Evolutionary conservation across 2,113 vertebrate genomes (phyloP), one percentile per base, ranked within the genome.

Genomic region (Melanostigma gelatinosum): DNA sequence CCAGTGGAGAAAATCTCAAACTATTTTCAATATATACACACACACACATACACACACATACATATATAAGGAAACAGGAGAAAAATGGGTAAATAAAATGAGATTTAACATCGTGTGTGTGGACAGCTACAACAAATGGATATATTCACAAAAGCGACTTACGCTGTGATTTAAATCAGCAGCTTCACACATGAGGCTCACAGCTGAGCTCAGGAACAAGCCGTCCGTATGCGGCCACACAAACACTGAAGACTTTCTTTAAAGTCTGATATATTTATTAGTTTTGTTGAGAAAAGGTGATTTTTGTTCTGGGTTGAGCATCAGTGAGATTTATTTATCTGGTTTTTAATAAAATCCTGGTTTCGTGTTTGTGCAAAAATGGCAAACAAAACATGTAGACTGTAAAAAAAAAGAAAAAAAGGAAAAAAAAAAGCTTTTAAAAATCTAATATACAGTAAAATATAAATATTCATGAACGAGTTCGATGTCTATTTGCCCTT

Each of bases 231-330:
- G 52, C 60, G 36, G 68, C 50, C 70, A 85, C 74, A 68, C 0
- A 11, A 72, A 84, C 84, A 85, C 82, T 40, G 72, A 63, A 48
- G 46, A 87, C 63, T 50, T 62, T 38, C 62, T 20, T 34, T 52
- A 11, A 46, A 48, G 13, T 48, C 8, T 9, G 40, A 40, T 16
- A 6, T n/a, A 24, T 64, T 34, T n/a, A 24, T 15, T 18, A 8
- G 16, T n/a, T 69, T 36, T 20, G 65, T 67, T 50, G 20, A 36
- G 2, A 34, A 20, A 44, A 69, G 16, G 44, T 10, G 46, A 22
- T 3, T 44, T 20, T 75, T 18, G 1, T 27, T 29, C 1, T 46
- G 0, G 29, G 65, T 57, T 12, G 65, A 75, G 58, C 11, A 44
- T 73, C 61, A 7, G 1, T 48, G 12, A 7, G 40, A 11, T 24